Conservation (phyloP, 2,888 invertebrate genomes). For the Cheilosia vulpina region DNA sequence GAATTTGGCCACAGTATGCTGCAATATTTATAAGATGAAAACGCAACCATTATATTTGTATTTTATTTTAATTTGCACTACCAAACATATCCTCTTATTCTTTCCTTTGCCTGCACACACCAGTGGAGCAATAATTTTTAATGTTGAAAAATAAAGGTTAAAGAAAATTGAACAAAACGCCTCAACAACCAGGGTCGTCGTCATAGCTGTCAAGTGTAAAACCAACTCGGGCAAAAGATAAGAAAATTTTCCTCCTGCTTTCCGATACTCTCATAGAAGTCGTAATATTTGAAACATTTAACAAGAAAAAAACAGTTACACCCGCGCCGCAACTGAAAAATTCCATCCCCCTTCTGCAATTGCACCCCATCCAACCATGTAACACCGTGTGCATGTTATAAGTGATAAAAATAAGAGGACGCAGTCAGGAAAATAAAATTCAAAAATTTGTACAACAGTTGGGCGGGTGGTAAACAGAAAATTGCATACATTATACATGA, state of each 20-base stretch:
- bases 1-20: constrained; percentile 8
- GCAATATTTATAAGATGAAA: not conserved
- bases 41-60: not conserved
- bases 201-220: constrained; percentile 47
- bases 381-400: constrained; percentile 61
- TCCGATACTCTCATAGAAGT: constrained; percentile 35
- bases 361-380: constrained; percentile 43
- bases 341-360: constrained; percentile 1
- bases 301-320: constrained; percentile 57
- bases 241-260: constrained; percentile 38
- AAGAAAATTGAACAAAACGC: constrained; percentile 21
- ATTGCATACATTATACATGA: constrained; percentile 76
- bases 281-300: constrained; percentile 68
- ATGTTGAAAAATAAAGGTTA: constrained; percentile 38
- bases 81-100: constrained; percentile 12
- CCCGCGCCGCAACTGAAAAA: constrained; percentile 12
- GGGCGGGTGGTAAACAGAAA: constrained; percentile 74
- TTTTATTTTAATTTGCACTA: constrained; percentile 32
- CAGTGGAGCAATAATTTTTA: constrained; percentile 55
- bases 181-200: constrained; percentile 33
- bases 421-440: constrained; percentile 71
- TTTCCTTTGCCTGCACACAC: constrained; percentile 20
- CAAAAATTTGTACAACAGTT: constrained; percentile 73
- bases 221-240: constrained; percentile 61
- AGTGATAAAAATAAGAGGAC: constrained; percentile 74